Conservation (phyloP, 2,113 vertebrate genomes). For the Microcebus tavaratra region DNA sequence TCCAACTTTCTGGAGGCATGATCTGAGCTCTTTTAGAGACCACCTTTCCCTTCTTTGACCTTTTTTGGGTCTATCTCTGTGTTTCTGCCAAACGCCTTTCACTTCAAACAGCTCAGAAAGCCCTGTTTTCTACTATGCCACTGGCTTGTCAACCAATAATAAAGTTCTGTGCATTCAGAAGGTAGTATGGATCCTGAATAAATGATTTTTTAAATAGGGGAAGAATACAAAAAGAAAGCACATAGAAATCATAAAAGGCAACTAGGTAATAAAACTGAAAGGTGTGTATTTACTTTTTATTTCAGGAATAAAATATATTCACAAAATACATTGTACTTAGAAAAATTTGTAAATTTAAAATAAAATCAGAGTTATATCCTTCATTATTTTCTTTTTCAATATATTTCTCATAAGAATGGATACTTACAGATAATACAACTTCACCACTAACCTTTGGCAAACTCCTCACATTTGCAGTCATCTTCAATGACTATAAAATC, state of each 20-base stretch:
- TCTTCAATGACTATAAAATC: background rate
- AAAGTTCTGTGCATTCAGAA: constrained; percentile 15
- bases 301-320: background rate
- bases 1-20: background rate
- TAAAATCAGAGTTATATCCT: background rate
- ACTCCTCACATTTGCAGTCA: background rate
- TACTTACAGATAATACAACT: background rate
- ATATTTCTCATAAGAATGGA: background rate
- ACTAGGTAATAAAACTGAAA: background rate
- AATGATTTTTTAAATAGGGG: background rate
- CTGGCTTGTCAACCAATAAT: background rate
- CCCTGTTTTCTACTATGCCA: background rate
- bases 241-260: constrained; percentile 35
- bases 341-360: background rate
- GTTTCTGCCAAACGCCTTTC: background rate
- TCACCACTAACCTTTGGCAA: constrained; percentile 8
- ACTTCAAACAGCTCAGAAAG: constrained; percentile 6
- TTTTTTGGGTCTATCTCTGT: background rate
- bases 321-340: background rate
- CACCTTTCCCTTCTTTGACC: background rate
- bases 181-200: background rate
- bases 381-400: constrained; percentile 44
- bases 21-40: background rate
- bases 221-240: constrained; percentile 32
- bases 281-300: background rate